Evolutionary conservation across 2,888 invertebrate genomes (phyloP), one percentile per base, ranked within the genome.

Genomic region (Brachyopa scutellaris): DNA sequence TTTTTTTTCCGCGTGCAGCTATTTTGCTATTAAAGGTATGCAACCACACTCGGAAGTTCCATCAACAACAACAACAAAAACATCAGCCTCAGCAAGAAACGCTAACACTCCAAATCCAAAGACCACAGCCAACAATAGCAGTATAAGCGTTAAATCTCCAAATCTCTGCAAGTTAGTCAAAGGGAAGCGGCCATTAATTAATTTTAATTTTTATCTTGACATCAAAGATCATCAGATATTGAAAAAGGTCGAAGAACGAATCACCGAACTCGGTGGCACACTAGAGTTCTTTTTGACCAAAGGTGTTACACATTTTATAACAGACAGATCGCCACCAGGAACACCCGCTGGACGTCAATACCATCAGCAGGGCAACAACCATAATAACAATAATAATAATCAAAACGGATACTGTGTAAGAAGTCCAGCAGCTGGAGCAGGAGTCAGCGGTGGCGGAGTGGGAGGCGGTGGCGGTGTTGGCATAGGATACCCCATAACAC

Each of bases 121-220:
- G 73, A 83, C 36, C 45, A 64, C 80, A 84, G 8, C 67, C 42
- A 85, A 82, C 85, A 84, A 66, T 85, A 80, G 47, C 84, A 72
- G 69, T 45, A 61, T 73, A 73, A 84, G 59, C 29, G 23, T 31
- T 8, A 77, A 82, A 33, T 77, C 85, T 36, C 72, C 84, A 84
- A 86, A 67, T 47, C 85, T 85, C 78, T 85, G 86, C 73, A 85
- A 85, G 87, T 86, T 90, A 85, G 88, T 91, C 85, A 92, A 91
- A 86, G 90, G 91, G 85, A 89, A 90, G 69, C 92, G 92, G 87
- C 93, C 93, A 55, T 88, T 95, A 88, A 92, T 92, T 86, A 93
- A 93, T 89, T 94, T 93, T 88, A 93, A 92, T 88, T 95, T 95
- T 91, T 95, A 95, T 90, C 92, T 95, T 92, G 95, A 95, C 88